Conservation (phyloP, 2,888 invertebrate species). For the Neoaliturus tenellus region DNA sequence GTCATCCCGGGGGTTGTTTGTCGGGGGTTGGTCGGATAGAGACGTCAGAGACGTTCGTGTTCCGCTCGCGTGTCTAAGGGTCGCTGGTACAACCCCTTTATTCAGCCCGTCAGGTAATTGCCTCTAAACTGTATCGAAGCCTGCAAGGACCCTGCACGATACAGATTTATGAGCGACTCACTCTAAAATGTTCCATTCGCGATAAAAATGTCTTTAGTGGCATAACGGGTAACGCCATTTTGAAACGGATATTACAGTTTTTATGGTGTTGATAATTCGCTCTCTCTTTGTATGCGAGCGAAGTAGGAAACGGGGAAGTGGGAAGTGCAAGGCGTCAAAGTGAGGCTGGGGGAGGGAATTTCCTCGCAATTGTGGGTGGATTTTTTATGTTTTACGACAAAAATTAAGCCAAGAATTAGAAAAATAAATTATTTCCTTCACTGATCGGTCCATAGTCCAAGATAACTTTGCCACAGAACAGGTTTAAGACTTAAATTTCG, state of each 20-base stretch:
- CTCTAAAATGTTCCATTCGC: slow-evolving; percentile 1
- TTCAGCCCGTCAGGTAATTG: slow-evolving; percentile 32
- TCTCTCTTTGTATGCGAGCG: neutral
- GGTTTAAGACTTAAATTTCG: no score
- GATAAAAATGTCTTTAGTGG: neutral
- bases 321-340: neutral
- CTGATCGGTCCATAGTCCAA: no score
- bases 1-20: neutral
- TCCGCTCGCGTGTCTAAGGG: neutral
- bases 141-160: slow-evolving; percentile 1
- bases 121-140: slow-evolving; percentile 34
- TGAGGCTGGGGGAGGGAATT: no score
- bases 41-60: slow-evolving; percentile 8
- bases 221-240: neutral
- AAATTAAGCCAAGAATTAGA: no score
- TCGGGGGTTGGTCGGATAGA: neutral
- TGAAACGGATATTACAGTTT: neutral
- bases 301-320: neutral
- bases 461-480: no score
- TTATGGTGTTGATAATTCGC: neutral
- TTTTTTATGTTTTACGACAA: no score
- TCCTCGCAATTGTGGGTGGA: no score
- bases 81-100: slow-evolving; percentile 10
- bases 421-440: no score
- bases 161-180: neutral